Evolutionary conservation across 2,888 invertebrate species (phyloP).

Genomic region (Chymomyza fuscimana): DNA sequence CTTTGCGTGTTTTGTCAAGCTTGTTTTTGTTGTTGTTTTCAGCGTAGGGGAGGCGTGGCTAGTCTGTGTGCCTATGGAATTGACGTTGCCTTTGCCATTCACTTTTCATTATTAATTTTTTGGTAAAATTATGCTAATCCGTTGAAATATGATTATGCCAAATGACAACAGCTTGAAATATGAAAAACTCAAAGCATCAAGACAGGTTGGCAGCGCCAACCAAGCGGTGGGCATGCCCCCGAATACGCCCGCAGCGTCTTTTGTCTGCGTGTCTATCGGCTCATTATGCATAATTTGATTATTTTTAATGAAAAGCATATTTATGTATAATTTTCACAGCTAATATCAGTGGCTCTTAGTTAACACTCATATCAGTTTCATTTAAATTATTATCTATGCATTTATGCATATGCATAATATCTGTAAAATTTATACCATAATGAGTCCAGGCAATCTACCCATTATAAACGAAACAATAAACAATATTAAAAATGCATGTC

Average conservation of each 20-base stretch:
- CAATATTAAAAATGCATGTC: slow-evolving; percentile 1
- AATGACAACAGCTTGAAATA: slow-evolving; percentile 67
- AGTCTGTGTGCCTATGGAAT: neutral
- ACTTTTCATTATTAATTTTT: slow-evolving; percentile 74
- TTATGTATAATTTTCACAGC: slow-evolving; percentile 51
- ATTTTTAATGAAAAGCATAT: slow-evolving; percentile 27
- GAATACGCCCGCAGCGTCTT: neutral
- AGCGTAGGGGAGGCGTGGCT: slow-evolving; percentile 23
- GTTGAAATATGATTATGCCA: slow-evolving; percentile 76
- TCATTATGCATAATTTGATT: slow-evolving; percentile 67
- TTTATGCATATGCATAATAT: slow-evolving; percentile 4
- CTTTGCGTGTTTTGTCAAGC: slow-evolving; percentile 40
- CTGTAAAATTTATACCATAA: neutral
- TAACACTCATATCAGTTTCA: neutral
- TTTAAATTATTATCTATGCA: slow-evolving; percentile 47
- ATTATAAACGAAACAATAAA: neutral
- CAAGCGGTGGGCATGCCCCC: neutral
- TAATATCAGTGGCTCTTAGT: slow-evolving; percentile 45
- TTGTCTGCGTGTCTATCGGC: neutral
- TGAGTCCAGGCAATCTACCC: neutral
- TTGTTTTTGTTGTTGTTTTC: slow-evolving; percentile 2
- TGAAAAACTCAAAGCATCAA: slow-evolving; percentile 5
- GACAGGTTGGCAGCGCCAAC: neutral
- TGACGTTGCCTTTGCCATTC: slow-evolving; percentile 47
- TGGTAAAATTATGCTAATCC: slow-evolving; percentile 75